Evolutionary conservation across 2,113 vertebrate species (phyloP).

Genomic region (Elephas maximus): DNA sequence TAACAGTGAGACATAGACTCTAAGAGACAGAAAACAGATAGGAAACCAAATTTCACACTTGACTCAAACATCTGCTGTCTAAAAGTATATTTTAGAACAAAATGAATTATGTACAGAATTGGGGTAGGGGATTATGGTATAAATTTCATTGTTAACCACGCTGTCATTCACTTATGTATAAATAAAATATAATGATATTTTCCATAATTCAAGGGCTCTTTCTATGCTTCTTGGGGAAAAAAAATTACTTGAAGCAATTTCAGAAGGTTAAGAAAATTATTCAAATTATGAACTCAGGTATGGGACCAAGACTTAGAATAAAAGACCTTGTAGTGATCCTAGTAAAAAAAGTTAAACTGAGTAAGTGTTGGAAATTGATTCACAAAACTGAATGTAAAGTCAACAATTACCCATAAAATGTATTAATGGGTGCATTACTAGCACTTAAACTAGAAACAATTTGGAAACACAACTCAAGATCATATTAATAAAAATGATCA

Average conservation of each 20-base stretch:
- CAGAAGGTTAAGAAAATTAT: not conserved
- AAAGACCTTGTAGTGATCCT: not conserved
- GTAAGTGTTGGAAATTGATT: not conserved
- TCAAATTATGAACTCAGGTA: slow-evolving; percentile 12
- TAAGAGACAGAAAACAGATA: not conserved
- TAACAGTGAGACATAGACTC: not conserved
- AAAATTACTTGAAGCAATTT: not conserved
- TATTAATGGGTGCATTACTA: not conserved
- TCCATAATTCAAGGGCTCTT: not conserved
- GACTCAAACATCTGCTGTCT: not conserved
- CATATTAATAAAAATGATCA: slow-evolving; percentile 8
- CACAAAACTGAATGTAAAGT: not conserved
- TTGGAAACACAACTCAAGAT: not conserved
- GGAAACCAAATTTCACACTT: not conserved
- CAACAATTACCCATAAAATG: not conserved
- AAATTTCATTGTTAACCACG: not conserved
- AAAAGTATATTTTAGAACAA: slow-evolving; percentile 15
- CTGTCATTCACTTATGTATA: not conserved
- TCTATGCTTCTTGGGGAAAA: not conserved
- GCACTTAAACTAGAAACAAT: not conserved
- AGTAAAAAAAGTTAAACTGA: not conserved
- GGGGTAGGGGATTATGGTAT: not conserved
- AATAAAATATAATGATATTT: not conserved
- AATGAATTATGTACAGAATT: not conserved
- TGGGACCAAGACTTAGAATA: not conserved